phyloP scores from a whole-genome alignment of 2,113 vertebrate species.

The Psophia crepitans region DNA sequence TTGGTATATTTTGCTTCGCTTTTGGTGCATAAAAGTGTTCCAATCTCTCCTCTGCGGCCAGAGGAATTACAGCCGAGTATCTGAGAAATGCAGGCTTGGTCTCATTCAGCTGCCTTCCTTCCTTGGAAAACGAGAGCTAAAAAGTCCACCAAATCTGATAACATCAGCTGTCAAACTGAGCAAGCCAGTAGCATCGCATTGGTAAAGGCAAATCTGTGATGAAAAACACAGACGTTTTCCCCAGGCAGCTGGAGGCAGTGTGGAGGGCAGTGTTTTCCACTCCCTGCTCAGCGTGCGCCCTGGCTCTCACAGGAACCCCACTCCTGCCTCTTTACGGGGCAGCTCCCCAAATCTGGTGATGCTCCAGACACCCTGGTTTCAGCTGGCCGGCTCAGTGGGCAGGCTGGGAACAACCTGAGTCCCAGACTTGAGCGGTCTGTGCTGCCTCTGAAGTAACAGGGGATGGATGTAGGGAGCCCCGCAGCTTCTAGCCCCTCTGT shows the following conservation, averaged over 20 bases:
- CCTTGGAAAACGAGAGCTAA: not conserved
- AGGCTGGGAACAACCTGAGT: not conserved
- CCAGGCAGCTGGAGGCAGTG: not conserved
- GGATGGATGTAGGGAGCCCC: not conserved
- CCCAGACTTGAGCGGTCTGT: not conserved
- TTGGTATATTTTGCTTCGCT: not conserved
- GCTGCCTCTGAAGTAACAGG: not conserved
- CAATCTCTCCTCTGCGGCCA: not conserved
- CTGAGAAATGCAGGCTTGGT: not conserved
- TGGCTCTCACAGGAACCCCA: not conserved
- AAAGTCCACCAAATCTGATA: not conserved
- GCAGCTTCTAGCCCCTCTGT: not conserved
- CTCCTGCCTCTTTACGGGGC: not conserved
- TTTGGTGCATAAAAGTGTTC: not conserved
- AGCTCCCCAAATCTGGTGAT: not conserved
- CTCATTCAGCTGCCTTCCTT: not conserved
- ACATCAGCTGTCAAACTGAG: not conserved
- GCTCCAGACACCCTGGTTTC: not conserved
- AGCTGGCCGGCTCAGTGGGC: not conserved
- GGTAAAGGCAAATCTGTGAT: not conserved
- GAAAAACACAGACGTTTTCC: not conserved
- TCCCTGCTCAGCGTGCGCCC: not conserved
- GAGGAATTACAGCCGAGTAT: not conserved
- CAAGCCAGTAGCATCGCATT: not conserved
- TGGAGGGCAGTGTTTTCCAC: not conserved